A percentile compares a stretch with the other conserved stretches of the same genome.
Conservation (phyloP, 1,140 invertebrate genomes). For the Heterodera schachtii region DNA sequence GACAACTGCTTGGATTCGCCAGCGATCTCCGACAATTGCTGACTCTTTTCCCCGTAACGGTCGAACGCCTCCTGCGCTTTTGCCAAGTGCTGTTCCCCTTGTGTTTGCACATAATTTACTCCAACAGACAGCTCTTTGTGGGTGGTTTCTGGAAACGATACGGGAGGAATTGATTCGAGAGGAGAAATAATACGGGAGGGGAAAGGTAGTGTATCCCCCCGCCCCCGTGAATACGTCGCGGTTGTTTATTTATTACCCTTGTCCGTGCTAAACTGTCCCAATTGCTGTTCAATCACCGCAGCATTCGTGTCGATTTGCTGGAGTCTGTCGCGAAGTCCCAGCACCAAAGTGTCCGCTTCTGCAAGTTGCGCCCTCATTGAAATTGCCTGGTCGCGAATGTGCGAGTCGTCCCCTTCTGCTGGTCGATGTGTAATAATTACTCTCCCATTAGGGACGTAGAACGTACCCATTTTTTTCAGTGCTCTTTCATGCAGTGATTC, state of each 20-base stretch:
- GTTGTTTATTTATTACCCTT: conserved; percentile 32
- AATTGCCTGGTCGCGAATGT: conserved; percentile 52
- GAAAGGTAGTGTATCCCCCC: too few relatives aligned
- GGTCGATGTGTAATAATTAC: too few relatives aligned
- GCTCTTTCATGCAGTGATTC: conserved; percentile 52
- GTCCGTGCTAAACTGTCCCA: conserved; percentile 49
- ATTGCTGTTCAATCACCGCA: conserved; percentile 35
- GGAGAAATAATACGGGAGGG: too few relatives aligned
- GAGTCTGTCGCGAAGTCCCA: conserved; percentile 49
- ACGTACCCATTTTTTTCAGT: conserved; percentile 49
- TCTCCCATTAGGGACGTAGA: too few relatives aligned
- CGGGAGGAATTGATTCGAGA: too few relatives aligned
- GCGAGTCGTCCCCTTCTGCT: conserved; percentile 50
- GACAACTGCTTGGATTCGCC: conserved; percentile 50
- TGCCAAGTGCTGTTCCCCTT: conserved; percentile 53
- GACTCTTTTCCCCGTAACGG: conserved; percentile 62
- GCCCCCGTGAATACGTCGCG: too few relatives aligned
- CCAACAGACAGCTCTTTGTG: conserved; percentile 51
- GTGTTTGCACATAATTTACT: conserved; percentile 57
- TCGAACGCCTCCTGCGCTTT: conserved; percentile 54
- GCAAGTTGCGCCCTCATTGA: conserved; percentile 47
- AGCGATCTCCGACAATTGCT: conserved; percentile 53
- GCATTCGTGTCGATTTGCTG: conserved; percentile 49
- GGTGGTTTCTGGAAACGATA: conserved; percentile 6
- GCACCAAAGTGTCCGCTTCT: conserved; percentile 43